A percentile compares a stretch with the other conserved stretches of the same genome.
Evolutionary conservation across 2,888 invertebrate species (phyloP).

Genomic region (Calliopum simillimum): DNA sequence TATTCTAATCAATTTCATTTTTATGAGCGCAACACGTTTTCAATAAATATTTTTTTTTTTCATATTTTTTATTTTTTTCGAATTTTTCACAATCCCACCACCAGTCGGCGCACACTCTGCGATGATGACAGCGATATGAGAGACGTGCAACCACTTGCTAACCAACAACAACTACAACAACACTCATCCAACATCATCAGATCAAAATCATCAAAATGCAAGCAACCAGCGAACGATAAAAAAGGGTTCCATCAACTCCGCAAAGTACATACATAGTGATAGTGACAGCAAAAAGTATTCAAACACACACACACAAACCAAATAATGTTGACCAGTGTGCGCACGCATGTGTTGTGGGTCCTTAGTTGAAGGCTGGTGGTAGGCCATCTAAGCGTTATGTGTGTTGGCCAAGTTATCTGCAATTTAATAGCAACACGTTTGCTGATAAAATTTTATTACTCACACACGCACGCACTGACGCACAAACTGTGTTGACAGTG

Average conservation of each 20-base stretch:
- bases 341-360: background rate
- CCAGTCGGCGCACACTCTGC: background rate
- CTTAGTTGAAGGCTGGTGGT: background rate
- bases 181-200: background rate
- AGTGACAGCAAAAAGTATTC: background rate
- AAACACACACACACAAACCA: background rate
- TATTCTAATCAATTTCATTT: background rate
- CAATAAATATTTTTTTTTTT: slow-evolving; percentile 1
- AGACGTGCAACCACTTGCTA: slow-evolving; percentile 22
- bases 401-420: slow-evolving; percentile 14
- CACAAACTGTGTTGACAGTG: background rate
- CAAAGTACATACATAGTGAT: no score
- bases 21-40: background rate
- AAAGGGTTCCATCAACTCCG: background rate
- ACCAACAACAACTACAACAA: background rate
- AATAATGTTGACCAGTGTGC: no score
- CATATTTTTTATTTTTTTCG: background rate
- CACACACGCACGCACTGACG: background rate
- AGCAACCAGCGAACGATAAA: background rate
- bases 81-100: background rate
- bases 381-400: background rate
- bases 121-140: slow-evolving; percentile 16
- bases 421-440: slow-evolving; percentile 11
- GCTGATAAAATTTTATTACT: slow-evolving; percentile 16
- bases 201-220: background rate